A percentile compares a stretch with the other conserved stretches of the same genome.
These are phyloP conservation scores for Ceratosolen solmsi DNA, from an alignment of 1,140 invertebrate genomes.

Conservation along the genomic window DNA sequence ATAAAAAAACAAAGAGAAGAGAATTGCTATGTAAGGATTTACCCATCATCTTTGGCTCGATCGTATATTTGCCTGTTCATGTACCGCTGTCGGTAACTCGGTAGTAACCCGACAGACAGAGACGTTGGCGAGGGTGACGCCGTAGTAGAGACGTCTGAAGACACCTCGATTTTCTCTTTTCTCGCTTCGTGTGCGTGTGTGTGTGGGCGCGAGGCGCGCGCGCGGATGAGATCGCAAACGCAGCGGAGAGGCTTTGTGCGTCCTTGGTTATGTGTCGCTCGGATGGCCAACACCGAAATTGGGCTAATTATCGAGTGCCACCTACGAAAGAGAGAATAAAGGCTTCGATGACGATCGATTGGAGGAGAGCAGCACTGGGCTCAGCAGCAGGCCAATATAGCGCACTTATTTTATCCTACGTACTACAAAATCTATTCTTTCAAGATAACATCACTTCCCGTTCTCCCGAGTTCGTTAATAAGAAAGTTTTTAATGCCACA, in stretches of 20 bases:
- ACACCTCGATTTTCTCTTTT: slow-evolving; percentile 26
- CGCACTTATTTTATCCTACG: not conserved
- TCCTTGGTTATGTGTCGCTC: slow-evolving; percentile 22
- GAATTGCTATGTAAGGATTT: slow-evolving; percentile 46
- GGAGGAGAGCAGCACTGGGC: slow-evolving; percentile 6
- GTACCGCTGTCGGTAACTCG: slow-evolving; percentile 44
- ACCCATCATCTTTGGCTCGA: slow-evolving; percentile 54
- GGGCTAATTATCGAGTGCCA: slow-evolving; percentile 53
- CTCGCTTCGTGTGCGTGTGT: slow-evolving; percentile 30
- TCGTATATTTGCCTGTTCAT: slow-evolving; percentile 54
- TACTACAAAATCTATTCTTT: too few relatives aligned
- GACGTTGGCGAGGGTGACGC: slow-evolving; percentile 35
- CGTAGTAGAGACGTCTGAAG: slow-evolving; percentile 31
- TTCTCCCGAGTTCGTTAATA: too few relatives aligned
- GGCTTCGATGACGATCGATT: slow-evolving; percentile 39
- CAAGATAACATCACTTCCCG: too few relatives aligned
- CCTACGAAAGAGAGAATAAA: slow-evolving; percentile 52
- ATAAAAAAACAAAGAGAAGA: slow-evolving; percentile 34
- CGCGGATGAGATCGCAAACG: slow-evolving; percentile 17
- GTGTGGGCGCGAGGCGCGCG: slow-evolving; percentile 7
- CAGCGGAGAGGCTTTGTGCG: slow-evolving; percentile 30
- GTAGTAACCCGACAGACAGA: slow-evolving; percentile 39
- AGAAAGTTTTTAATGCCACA: too few relatives aligned
- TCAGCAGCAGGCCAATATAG: slow-evolving; percentile 47
- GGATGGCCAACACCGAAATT: slow-evolving; percentile 52